Evolutionary conservation across 2,797 vertebrate species (phyloP).

Genomic region (Trichosurus vulpecula): DNA sequence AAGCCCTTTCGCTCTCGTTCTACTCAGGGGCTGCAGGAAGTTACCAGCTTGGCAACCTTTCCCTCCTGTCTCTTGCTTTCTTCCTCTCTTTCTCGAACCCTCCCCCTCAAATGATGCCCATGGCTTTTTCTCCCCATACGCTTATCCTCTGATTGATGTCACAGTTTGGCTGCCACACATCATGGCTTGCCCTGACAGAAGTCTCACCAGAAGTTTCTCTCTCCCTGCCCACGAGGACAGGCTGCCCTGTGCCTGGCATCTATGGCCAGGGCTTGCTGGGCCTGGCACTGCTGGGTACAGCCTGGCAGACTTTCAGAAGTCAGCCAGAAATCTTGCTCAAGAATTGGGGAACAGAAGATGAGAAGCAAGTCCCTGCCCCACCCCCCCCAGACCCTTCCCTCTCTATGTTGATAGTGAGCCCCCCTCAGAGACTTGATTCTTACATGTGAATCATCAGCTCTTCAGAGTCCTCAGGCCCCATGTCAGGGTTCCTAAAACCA

Average conservation of each 20-base stretch:
- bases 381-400: background rate
- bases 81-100: background rate
- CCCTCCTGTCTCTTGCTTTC: background rate
- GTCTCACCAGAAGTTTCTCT: background rate
- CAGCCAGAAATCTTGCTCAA: background rate
- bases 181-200: background rate
- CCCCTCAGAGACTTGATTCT: background rate
- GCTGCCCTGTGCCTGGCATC: background rate
- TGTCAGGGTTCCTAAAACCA: background rate
- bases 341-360: background rate
- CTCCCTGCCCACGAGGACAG: background rate
- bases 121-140: background rate
- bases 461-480: background rate
- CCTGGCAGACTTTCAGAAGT: background rate
- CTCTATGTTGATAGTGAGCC: background rate
- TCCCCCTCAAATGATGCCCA: background rate
- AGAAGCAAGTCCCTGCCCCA: background rate
- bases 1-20: background rate
- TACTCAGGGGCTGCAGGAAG: background rate
- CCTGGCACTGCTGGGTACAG: rapidly evolving
- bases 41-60: background rate
- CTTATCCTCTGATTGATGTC: background rate
- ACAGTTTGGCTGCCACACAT: background rate
- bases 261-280: background rate
- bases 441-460: background rate